A percentile compares a stretch with the other conserved stretches of the same genome.
phyloP scores from a whole-genome alignment of 2,888 invertebrate genomes.

The Sipha maydis region DNA sequence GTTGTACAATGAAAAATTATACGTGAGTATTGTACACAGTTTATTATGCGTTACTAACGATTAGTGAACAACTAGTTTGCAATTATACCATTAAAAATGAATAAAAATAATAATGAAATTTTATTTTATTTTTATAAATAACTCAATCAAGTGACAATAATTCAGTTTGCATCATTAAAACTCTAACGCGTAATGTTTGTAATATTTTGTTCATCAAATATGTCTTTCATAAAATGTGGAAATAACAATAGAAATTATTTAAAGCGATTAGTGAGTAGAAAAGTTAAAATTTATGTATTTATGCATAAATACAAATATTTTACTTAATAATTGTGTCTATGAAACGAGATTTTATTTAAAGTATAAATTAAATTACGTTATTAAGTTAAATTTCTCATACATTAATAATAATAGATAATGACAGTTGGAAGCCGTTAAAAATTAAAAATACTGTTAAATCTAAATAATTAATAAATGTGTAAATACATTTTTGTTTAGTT shows the following conservation, averaged over 20 bases:
- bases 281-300: not conserved
- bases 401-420: not conserved
- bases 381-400: slow-evolving; percentile 9
- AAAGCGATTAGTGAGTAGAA: not conserved
- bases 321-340: not conserved
- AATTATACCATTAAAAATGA: not conserved
- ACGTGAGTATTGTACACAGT: not conserved
- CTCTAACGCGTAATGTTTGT: not conserved
- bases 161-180: too few species aligned
- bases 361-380: not conserved
- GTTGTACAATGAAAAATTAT: not conserved
- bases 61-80: not conserved
- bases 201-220: not conserved
- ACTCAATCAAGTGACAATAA: not conserved
- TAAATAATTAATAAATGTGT: not conserved
- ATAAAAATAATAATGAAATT: not conserved
- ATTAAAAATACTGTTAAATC: not conserved
- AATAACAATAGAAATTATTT: not conserved
- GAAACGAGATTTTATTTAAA: not conserved
- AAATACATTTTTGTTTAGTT: not conserved
- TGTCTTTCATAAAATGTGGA: not conserved
- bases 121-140: not conserved
- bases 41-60: not conserved
- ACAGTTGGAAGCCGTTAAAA: not conserved
- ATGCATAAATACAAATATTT: not conserved